Percentiles rank a stretch among this genome's conserved stretches.
Conservation (phyloP, 2,888 invertebrate genomes). For the Chirona hameri region DNA sequence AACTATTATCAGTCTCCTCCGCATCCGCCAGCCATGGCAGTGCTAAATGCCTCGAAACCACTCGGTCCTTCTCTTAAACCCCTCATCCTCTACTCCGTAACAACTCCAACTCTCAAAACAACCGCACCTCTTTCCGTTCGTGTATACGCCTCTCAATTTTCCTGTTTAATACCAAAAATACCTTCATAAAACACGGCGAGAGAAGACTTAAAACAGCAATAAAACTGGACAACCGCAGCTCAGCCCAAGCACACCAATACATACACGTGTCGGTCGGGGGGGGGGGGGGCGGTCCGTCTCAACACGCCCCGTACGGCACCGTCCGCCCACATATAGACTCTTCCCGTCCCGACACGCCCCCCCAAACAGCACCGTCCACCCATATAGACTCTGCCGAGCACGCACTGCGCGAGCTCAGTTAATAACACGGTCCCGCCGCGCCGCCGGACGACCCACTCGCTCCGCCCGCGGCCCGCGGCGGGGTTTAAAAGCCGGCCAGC, state of each 20-base stretch:
- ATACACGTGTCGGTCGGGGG: not conserved
- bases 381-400: not conserved
- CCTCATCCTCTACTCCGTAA: not conserved
- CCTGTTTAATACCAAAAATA: slow-evolving; percentile 25
- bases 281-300: too few relatives aligned
- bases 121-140: not conserved
- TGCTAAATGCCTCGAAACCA: too few relatives aligned
- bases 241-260: slow-evolving; percentile 23
- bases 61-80: too few relatives aligned
- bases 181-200: slow-evolving; percentile 22
- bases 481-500: not conserved
- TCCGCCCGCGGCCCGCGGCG: too few relatives aligned
- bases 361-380: not conserved
- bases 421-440: not conserved
- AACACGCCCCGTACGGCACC: not conserved
- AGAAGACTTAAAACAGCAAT: slow-evolving; percentile 22
- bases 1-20: too few relatives aligned
- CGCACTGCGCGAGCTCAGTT: not conserved
- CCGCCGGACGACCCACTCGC: too few relatives aligned
- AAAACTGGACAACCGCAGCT: slow-evolving; percentile 13
- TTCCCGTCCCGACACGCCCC: not conserved
- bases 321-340: not conserved
- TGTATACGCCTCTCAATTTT: slow-evolving; percentile 24
- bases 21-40: too few relatives aligned
- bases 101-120: not conserved